Conservation (phyloP, 2,797 vertebrate genomes). For the Avahi laniger region DNA sequence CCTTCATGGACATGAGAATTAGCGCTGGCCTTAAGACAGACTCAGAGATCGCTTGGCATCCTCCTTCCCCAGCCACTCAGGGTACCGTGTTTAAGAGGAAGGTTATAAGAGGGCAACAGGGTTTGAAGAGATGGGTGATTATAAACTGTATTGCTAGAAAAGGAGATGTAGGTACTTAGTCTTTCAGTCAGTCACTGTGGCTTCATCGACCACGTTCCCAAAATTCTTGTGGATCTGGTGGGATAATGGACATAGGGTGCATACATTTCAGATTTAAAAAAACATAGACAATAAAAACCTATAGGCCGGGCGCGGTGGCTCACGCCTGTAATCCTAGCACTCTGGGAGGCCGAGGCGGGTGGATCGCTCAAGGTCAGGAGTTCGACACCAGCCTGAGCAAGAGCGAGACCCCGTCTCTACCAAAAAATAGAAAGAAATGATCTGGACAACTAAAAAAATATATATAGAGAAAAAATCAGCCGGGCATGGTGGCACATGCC, state of each 20-base stretch:
- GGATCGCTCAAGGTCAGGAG: too few relatives aligned
- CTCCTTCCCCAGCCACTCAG: neutral
- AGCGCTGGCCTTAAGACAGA: neutral
- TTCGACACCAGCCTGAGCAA: too few relatives aligned
- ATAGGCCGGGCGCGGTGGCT: neutral
- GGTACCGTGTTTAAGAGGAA: neutral
- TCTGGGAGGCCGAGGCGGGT: too few relatives aligned
- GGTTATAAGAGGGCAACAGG: neutral
- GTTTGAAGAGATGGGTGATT: neutral
- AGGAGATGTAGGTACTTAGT: neutral
- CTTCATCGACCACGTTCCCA: neutral
- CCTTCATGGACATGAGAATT: neutral
- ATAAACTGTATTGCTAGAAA: neutral
- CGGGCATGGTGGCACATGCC: too few relatives aligned
- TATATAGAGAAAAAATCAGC: too few relatives aligned
- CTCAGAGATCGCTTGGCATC: neutral
- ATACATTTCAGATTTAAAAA: neutral
- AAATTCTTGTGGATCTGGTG: neutral
- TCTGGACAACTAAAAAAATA: too few relatives aligned
- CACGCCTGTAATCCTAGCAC: too few relatives aligned
- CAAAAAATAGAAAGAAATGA: too few relatives aligned
- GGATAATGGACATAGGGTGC: neutral
- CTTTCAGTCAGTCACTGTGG: neutral
- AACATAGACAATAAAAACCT: neutral
- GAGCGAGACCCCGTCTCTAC: too few relatives aligned